Conservation (phyloP, 2,113 vertebrate species). For the Panthera tigris region DNA sequence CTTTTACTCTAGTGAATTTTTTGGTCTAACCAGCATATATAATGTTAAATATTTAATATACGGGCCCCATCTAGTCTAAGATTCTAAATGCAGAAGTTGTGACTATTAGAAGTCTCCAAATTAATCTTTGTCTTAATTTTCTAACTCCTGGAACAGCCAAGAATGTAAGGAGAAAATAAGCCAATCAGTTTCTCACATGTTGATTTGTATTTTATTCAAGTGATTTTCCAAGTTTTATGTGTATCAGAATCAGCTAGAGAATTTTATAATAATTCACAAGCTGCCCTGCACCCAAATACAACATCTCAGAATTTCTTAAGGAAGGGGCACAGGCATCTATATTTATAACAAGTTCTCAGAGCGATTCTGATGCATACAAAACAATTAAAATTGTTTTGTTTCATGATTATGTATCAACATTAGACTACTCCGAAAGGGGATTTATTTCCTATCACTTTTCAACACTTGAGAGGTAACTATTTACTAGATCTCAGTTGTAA, state of each 20-base stretch:
- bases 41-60: not conserved
- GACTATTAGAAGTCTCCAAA: not conserved
- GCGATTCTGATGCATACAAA: not conserved
- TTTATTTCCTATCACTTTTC: not conserved
- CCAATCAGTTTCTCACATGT: not conserved
- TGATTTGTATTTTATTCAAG: constrained; percentile 42
- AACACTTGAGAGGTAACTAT: not conserved
- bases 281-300: not conserved
- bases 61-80: not conserved
- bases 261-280: not conserved
- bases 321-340: not conserved
- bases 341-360: constrained; percentile 22
- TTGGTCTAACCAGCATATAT: not conserved
- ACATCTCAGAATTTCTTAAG: not conserved
- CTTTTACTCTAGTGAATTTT: not conserved
- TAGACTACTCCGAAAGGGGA: not conserved
- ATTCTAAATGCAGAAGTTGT: not conserved
- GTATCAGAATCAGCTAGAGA: constrained; percentile 4
- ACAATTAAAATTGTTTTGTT: not conserved
- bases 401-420: not conserved
- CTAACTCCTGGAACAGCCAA: not conserved
- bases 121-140: not conserved
- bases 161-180: not conserved
- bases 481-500: not conserved
- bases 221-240: constrained; percentile 5